Evolutionary conservation across 2,888 invertebrate genomes (phyloP).

Genomic region (Pseudoips prasinana): DNA sequence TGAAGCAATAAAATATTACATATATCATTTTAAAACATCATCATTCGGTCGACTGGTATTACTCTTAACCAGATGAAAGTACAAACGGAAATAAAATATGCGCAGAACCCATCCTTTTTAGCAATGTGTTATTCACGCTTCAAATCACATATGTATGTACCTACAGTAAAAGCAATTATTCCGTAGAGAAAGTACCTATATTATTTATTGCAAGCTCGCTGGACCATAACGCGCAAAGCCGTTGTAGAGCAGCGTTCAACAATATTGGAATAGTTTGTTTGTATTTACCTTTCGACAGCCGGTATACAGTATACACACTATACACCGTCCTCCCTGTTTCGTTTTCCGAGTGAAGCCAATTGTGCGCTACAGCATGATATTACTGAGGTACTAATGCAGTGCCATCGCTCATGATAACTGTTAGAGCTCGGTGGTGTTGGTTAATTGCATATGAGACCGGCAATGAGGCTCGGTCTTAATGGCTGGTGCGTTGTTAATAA

Average conservation of each 20-base stretch:
- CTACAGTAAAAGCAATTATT: constrained; percentile 39
- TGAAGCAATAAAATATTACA: too few relatives aligned
- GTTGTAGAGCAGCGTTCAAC: constrained; percentile 48
- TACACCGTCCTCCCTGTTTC: constrained; percentile 40
- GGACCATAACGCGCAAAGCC: constrained; percentile 50
- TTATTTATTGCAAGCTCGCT: constrained; percentile 55
- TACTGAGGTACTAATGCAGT: constrained; percentile 18
- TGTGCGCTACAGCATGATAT: constrained; percentile 27
- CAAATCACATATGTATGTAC: constrained; percentile 25
- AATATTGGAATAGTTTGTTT: constrained; percentile 66
- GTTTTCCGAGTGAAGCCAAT: constrained; percentile 35
- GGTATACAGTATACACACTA: constrained; percentile 35
- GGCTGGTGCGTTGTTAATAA: constrained; percentile 17
- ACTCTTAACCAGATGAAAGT: constrained; percentile 1
- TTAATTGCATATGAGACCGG: constrained; percentile 22
- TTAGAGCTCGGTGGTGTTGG: constrained; percentile 6
- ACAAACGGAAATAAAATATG: constrained; percentile 25
- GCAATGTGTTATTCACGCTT: constrained; percentile 30
- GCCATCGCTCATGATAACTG: constrained; percentile 18
- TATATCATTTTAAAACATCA: constrained; percentile 5
- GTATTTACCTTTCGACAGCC: constrained; percentile 57
- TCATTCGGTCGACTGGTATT: constrained; percentile 13
- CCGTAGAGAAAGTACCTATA: constrained; percentile 40
- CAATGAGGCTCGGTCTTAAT: constrained; percentile 21
- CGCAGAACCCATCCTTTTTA: constrained; percentile 25